Evolutionary conservation across 92 coral and sea anemone species (phyloP).

Genomic region (Epizoanthus ramosus): DNA sequence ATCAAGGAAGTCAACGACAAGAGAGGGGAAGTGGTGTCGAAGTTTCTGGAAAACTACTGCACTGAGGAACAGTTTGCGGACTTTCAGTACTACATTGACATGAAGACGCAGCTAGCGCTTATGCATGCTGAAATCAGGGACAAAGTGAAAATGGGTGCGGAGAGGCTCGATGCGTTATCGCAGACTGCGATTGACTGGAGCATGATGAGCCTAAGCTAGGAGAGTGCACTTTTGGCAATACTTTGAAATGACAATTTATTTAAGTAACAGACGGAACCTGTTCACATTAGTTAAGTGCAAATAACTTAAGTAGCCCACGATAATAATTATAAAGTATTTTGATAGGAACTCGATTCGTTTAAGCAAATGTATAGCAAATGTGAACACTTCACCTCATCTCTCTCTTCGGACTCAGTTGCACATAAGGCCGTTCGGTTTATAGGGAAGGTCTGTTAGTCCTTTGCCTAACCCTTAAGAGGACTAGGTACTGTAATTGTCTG

Average conservation of each 20-base stretch:
- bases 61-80: constrained; percentile 95
- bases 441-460: no score
- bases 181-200: constrained; percentile 97
- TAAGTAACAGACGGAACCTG: not conserved
- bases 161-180: constrained; percentile 78
- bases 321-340: no score
- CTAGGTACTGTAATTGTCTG: no score
- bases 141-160: constrained; percentile 98
- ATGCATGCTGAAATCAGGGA: constrained; percentile 98
- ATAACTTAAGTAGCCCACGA: not conserved
- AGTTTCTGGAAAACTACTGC: constrained; percentile 85
- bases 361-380: no score
- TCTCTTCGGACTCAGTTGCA: no score
- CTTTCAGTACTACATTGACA: constrained; percentile 97
- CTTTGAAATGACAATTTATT: not conserved
- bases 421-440: no score
- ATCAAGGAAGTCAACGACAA: constrained; percentile 97
- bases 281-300: not conserved
- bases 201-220: constrained; percentile 57
- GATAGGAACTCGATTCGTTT: no score
- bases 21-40: constrained; percentile 93
- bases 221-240: not conserved
- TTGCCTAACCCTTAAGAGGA: no score
- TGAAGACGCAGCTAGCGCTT: constrained; percentile 97
- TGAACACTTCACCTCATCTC: no score